Evolutionary conservation across 2,113 vertebrate genomes (phyloP).

Genomic region (Brachionichthys hirsutus): DNA sequence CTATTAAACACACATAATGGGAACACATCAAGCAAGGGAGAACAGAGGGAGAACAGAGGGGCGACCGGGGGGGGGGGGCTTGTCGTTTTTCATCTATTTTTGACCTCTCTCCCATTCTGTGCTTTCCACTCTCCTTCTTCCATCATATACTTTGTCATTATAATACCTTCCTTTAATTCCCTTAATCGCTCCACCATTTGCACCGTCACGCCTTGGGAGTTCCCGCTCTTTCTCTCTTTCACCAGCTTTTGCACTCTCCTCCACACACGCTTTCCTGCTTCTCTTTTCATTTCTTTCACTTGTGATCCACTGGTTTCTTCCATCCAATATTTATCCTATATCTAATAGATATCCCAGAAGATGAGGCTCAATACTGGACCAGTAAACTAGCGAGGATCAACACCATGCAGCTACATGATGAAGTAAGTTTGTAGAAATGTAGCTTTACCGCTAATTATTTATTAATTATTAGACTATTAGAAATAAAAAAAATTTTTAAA

Average conservation of each 20-base stretch:
- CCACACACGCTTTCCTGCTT: fast-evolving
- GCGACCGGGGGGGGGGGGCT: conserved; percentile 24
- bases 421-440: conserved; percentile 70
- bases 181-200: background rate
- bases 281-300: background rate
- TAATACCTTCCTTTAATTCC: background rate
- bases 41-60: background rate
- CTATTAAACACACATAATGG: conserved; percentile 39
- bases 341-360: conserved; percentile 90
- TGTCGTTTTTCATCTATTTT: conserved; percentile 8
- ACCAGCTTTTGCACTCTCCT: background rate
- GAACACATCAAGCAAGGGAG: conserved; percentile 6
- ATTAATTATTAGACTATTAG: background rate
- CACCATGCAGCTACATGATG: conserved; percentile 81
- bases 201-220: background rate
- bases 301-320: conserved; percentile 10
- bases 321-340: background rate
- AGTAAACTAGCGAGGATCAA: conserved; percentile 91
- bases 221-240: background rate
- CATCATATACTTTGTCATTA: background rate
- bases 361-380: conserved; percentile 96
- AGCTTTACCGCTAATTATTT: background rate
- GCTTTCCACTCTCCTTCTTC: background rate
- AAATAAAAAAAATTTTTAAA: background rate
- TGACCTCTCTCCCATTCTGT: conserved; percentile 14